Evolutionary conservation across 2,888 invertebrate species (phyloP).

Genomic region (Stenodera caucasica): DNA sequence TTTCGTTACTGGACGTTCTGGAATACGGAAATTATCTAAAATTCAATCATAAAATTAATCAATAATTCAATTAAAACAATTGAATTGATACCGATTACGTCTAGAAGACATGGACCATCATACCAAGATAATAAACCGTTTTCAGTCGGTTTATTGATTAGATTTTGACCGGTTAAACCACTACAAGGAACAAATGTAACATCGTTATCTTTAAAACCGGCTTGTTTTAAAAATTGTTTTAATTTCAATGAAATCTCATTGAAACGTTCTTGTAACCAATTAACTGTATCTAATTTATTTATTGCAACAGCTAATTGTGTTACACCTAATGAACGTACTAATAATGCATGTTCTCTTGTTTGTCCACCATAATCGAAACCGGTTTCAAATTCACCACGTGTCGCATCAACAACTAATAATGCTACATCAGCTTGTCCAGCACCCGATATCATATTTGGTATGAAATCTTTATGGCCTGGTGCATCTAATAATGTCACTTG

Average conservation of each 20-base stretch:
- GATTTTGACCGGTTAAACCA: constrained; percentile 94
- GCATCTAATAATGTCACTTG: constrained; percentile 88
- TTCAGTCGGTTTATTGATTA: constrained; percentile 69
- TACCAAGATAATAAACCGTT: constrained; percentile 73
- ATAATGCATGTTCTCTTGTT: constrained; percentile 93
- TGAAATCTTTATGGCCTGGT: constrained; percentile 98
- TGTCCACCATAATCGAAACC: constrained; percentile 98
- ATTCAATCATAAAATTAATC: constrained; percentile 30
- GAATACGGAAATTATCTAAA: constrained; percentile 79
- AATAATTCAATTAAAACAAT: no score
- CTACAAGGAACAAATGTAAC: constrained; percentile 93
- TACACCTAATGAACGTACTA: constrained; percentile 88
- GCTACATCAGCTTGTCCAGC: constrained; percentile 99
- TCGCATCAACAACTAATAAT: constrained; percentile 93
- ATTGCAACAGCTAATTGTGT: constrained; percentile 92
- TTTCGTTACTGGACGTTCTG: constrained; percentile 82
- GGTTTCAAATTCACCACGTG: constrained; percentile 97
- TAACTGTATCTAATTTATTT: constrained; percentile 95
- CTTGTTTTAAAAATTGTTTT: constrained; percentile 81
- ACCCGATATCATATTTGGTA: constrained; percentile 99
- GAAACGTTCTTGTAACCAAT: constrained; percentile 91
- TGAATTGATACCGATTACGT: constrained; percentile 85
- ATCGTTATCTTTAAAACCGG: constrained; percentile 86
- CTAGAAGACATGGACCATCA: constrained; percentile 78
- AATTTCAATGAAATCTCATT: constrained; percentile 85